Base-by-base conservation (phyloP, 2,888 invertebrate species). In the Mythimna impura region DNA sequence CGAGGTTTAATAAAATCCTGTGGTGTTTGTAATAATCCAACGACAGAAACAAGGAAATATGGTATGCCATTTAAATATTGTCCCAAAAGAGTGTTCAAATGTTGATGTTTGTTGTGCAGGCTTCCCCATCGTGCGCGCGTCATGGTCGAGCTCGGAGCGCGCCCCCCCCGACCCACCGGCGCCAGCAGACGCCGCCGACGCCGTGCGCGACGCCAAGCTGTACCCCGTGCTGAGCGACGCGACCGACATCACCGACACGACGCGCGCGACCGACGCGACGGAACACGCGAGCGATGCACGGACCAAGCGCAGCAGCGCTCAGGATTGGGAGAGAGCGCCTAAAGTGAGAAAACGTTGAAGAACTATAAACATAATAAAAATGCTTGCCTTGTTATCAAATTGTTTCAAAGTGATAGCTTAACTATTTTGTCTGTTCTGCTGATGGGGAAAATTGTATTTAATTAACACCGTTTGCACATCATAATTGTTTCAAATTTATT, bases 261-360 rank as follows among this genome's bases (percentile, higher is more conserved):
- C 67, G 50, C 68, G 64, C 34, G 54, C 66, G 71, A 89, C 89
- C 72, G 63, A 83, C 78, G 73, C 67, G n/a, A 10, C 74, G 47
- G 64, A 64, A 84, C 90, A 89, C 84, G 88, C 81, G 55, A 83
- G 65, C 17, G 80, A 86, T 2, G 90, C 87, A 34, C 87, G 94
- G 73, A 86, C 80, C 65, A 95, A 95, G 83, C 89, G 95, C 22
- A 95, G 93, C 67, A 93, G 92, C 52, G 92, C 86, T 5, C 90
- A 92, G 50, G 91, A 93, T 34, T 91, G 91, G 92, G 93, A 95
- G 5, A 91, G 91, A 65, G 80, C 88, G 3, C 61, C 92, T 20
- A 94, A 95, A 91, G 94, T 94, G 55, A 89, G 85, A 50, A 25
- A 25, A 55, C 14, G 0, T 55, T 25, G 25, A 52, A 52, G 3